Evolutionary conservation across 2,797 vertebrate genomes (phyloP), one percentile per base, ranked within the genome.

Genomic region (Neoniphon sammara): DNA sequence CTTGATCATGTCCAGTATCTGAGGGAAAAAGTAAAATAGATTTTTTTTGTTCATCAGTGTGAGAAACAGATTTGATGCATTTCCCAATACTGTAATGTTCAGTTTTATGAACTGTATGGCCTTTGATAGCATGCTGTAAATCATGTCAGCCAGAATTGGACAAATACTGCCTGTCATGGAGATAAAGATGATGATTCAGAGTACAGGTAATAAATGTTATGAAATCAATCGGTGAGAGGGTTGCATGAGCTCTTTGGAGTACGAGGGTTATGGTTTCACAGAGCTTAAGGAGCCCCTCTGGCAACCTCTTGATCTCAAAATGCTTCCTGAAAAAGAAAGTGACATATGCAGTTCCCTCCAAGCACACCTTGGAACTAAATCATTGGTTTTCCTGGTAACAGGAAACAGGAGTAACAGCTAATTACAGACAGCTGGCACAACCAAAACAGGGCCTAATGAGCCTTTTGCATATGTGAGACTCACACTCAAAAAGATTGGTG

Each of bases 1-100:
- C 75, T 91, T 91, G 0, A 90, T 83, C 73, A 52, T 92, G 0
- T 89, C 77, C 12, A 87, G 74, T 56, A 97, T 95, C 96, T 97
- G 79, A 4, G 72, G 71, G 30, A 31, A 30, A 21, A 25, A 6
- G 63, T 12, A 55, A 73, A 77, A 3, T 1, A 17, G 17, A 10
- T 5, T 0, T 65, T 46, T 44, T 15, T 14, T 54, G 1, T 52
- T 36, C 69, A 54, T 60, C 4, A 66, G 1, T 58, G 9, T 79
- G 34, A 39, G 15, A 47, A 49, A 31, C 12, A 23, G 1, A 57
- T 15, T 36, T 6, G 2, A 27, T 12, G 8, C 14, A 18, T 20
- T 42, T 21, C 34, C 20, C 20, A n/a, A 2, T 2, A 58, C 11
- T 44, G 3, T 46, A 31, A 78, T 5, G 60, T 54, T 65, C 4